Evolutionary conservation across 2,797 vertebrate species (phyloP).

Genomic region (Sebastes cheni): DNA sequence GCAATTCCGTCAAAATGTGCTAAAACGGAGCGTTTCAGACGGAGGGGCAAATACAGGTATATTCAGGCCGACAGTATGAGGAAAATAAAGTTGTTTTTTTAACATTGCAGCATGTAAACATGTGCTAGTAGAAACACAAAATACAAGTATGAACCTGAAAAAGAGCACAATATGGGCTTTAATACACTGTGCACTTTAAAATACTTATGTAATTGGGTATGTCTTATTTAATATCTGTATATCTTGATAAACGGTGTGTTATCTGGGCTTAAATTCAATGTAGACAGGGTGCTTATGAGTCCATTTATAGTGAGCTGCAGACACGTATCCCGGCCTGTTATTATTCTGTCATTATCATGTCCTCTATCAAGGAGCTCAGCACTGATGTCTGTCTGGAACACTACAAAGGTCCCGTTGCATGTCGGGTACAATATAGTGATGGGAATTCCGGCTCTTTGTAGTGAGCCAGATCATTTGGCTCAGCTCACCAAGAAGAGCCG

Average conservation of each 20-base stretch:
- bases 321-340: conserved; percentile 29
- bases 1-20: no score
- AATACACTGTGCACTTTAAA: background rate
- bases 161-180: no score
- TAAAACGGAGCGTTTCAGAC: no score
- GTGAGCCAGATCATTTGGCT: no score
- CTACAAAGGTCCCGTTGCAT: conserved; percentile 82
- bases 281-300: background rate
- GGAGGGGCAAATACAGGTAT: no score
- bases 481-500: no score
- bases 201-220: background rate
- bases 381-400: conserved; percentile 67
- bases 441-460: no score
- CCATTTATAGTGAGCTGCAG: background rate
- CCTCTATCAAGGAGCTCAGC: conserved; percentile 56
- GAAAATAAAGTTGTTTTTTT: no score
- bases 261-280: background rate
- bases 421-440: conserved; percentile 61
- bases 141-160: no score
- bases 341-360: conserved; percentile 52
- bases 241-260: background rate
- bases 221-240: background rate
- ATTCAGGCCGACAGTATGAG: no score
- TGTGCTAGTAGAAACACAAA: no score
- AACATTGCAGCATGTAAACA: no score